Evolutionary conservation across 2,113 vertebrate genomes (phyloP).

Genomic region (Triplophysa siluroides): DNA sequence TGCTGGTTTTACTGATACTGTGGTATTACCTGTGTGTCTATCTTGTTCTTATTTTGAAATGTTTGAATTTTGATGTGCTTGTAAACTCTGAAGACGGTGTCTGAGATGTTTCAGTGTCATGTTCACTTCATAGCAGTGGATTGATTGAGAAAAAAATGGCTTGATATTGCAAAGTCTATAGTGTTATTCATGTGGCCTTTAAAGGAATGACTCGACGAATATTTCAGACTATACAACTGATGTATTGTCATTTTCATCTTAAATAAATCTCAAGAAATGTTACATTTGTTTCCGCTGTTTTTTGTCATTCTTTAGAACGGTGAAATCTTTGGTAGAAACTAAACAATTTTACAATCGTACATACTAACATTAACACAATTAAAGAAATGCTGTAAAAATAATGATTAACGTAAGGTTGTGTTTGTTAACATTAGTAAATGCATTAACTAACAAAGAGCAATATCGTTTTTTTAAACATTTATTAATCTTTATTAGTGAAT

Average conservation of each 20-base stretch:
- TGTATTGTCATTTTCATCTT: constrained; percentile 38
- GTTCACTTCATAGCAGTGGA: not conserved
- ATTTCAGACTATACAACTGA: constrained; percentile 50
- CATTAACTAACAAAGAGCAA: too few species aligned
- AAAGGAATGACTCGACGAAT: constrained; percentile 45
- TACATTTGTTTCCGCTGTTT: not conserved
- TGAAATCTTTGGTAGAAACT: too few species aligned
- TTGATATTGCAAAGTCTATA: constrained; percentile 33
- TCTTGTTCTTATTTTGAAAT: not conserved
- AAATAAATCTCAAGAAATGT: constrained; percentile 59
- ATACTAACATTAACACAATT: too few species aligned
- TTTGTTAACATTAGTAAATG: too few species aligned
- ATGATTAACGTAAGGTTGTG: too few species aligned
- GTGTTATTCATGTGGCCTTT: constrained; percentile 65
- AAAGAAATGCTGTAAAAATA: too few species aligned
- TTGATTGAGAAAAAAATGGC: constrained; percentile 30
- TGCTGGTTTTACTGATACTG: not conserved
- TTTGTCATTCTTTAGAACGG: not conserved
- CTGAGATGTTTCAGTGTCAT: constrained; percentile 1
- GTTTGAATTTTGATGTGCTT: not conserved
- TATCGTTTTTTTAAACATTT: too few species aligned
- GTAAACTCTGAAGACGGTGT: not conserved
- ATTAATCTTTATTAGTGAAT: too few species aligned
- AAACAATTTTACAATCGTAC: too few species aligned
- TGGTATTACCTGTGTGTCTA: constrained; percentile 1